Evolutionary conservation across 2,113 vertebrate species (phyloP).

Genomic region (Sclerurus mexicanus): DNA sequence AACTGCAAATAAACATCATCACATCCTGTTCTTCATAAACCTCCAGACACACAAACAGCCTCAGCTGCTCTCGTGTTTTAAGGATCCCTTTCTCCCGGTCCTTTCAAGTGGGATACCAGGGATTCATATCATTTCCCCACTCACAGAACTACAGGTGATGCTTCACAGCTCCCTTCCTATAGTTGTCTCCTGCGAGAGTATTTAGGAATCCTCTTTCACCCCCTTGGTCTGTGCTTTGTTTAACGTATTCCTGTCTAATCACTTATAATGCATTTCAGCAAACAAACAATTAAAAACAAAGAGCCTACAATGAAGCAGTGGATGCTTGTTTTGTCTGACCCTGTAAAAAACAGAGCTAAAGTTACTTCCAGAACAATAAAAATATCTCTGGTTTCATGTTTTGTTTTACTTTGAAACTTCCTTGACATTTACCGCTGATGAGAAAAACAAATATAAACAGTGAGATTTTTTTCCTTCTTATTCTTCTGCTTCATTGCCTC

Average conservation of each 20-base stretch:
- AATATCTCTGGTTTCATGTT: neutral
- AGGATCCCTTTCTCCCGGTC: neutral
- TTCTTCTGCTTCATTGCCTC: neutral
- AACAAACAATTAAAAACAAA: neutral
- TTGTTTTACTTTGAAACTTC: neutral
- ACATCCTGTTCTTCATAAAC: neutral
- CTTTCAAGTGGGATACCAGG: neutral
- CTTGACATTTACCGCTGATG: neutral
- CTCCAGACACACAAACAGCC: neutral
- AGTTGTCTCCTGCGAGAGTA: neutral
- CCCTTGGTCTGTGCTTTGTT: neutral
- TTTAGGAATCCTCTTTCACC: neutral
- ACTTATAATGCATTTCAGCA: neutral
- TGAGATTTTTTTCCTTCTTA: neutral
- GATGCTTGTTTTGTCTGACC: neutral
- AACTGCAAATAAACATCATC: constrained; percentile 4
- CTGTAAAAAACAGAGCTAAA: neutral
- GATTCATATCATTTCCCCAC: neutral
- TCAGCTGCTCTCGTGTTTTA: rapidly evolving
- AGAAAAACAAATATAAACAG: neutral
- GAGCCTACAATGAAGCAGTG: neutral
- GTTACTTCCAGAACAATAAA: neutral
- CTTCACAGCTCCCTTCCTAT: neutral
- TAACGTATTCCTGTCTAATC: neutral
- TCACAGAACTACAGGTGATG: neutral